Evolutionary conservation across 2,888 invertebrate genomes (phyloP), one percentile per base, ranked within the genome.

Genomic region (Perithous albicinctus): DNA sequence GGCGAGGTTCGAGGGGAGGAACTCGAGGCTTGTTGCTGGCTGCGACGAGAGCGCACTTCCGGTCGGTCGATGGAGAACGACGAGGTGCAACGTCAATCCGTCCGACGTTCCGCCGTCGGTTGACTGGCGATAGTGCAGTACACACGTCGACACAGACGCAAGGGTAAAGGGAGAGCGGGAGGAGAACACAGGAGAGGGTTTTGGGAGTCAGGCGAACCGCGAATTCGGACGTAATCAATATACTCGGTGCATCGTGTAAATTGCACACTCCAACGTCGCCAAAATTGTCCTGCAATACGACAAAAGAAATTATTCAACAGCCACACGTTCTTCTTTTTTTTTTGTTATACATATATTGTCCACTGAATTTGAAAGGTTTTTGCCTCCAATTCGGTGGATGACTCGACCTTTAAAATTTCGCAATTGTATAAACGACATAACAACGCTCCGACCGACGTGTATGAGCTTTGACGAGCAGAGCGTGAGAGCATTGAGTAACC

Each of bases 1-100:
- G 46, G 23, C 35, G 3, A 18, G 59, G 26, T 10, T 23, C 4
- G 20, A 5, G 35, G 7, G 61, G 38, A 29, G 26, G 51, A 4
- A 38, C 23, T 38, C 51, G 69, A 54, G 69, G 64, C 69, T 69
- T 54, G 69, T 54, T 66, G 46, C 66, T 29, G 48, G 69, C 69
- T 41, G 67, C 51, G 23, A 23, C 69, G 51, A 54, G 51, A 54
- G 35, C 43, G 46, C 54, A 74, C 78, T 84, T 85, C 84, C 85
- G 85, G 78, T 63, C 35, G 84, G 72, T 84, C 72, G 82, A 85
- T 84, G 59, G 74, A 29, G 76, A 38, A 77, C 18, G 48, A 56
- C 51, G 54, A 63, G 54, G 69, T 41, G 20, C 15, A 38, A 75
- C 75, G 75, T 74, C 76, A 48, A 76, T 75, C 66, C 64, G 54